phyloP scores from a whole-genome alignment of 1,140 invertebrate genomes.

The Adoxophyes honmai region DNA sequence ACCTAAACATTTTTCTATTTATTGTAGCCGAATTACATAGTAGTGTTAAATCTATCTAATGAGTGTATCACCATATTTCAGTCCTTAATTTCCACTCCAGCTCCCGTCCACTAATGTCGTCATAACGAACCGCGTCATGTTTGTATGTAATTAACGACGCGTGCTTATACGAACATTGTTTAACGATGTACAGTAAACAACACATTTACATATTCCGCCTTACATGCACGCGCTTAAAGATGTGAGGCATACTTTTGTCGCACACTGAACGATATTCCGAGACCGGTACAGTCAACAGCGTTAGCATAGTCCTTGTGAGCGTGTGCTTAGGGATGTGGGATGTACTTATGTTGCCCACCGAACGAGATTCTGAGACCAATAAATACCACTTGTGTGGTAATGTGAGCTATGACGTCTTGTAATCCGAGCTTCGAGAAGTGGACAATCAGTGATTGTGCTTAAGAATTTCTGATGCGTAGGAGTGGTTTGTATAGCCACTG shows the following conservation, averaged over 20 bases:
- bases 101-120: constrained; percentile 31
- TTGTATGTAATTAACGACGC: constrained; percentile 69
- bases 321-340: not conserved
- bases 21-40: no score
- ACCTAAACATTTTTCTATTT: no score
- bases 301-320: no score
- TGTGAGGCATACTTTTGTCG: not conserved
- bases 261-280: not conserved
- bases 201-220: not conserved
- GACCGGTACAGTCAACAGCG: no score
- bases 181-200: constrained; percentile 21
- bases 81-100: not conserved
- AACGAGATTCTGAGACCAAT: constrained; percentile 26
- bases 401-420: constrained; percentile 48
- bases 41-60: no score
- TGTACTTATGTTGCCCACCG: not conserved
- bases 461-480: no score
- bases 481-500: no score
- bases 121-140: constrained; percentile 46
- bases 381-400: constrained; percentile 55
- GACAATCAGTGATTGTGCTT: constrained; percentile 51
- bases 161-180: constrained; percentile 63
- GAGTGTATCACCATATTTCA: not conserved
- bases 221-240: not conserved
- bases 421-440: constrained; percentile 30